Base-by-base conservation (phyloP, 2,797 vertebrate genomes). In the Dicrostonyx torquatus region DNA sequence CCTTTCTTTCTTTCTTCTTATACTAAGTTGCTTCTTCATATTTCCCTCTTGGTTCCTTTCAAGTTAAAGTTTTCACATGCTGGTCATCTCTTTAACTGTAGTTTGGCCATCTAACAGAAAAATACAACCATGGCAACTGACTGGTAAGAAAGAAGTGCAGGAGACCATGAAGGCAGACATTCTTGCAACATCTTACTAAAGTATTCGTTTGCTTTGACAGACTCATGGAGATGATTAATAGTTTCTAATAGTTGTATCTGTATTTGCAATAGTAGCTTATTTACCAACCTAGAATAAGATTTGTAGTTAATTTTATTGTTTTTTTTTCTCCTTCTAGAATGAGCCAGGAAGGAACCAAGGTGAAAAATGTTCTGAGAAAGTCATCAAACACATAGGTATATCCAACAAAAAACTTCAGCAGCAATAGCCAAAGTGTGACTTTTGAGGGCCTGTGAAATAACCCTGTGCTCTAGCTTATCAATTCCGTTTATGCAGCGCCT, bases 221-320 rank as follows among this genome's bases (percentile, higher is more conserved):
- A 40, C 77, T 73, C n/a, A 18, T 45, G n/a, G 77, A 80, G 34
- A 73, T 68, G 31, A 90, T 73, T 66, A 77, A 82, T 29, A 15
- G 60, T 87, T 94, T 89, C 64, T 15, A 79, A 34, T 64, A 37
- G 13, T 87, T 80, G 84, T 53, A 77, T 84, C 55, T 84, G 4
- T 85, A 91, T 94, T 94, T 92, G 20, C 62, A 8, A 77, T 78
- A 70, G 14, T 87, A 37, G 2, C 43, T 97, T 77, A 79, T 68
- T 93, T 92, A 17, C 80, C 29, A 93, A 26, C 3, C 26, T 93
- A 45, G 12, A 55, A 24, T 29, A 22, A 93, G 29, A 64, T 10
- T 40, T 96, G 68, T 37, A 92, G n/a, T 78, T 15, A 18, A n/a
- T 93, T 94, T 90, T 83, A n/a, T 24, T 70, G 20, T 1, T 6